A percentile compares a stretch with the other conserved stretches of the same genome.
phyloP scores from a whole-genome alignment of 2,888 invertebrate genomes.

The Ecliptopera silaceata region DNA sequence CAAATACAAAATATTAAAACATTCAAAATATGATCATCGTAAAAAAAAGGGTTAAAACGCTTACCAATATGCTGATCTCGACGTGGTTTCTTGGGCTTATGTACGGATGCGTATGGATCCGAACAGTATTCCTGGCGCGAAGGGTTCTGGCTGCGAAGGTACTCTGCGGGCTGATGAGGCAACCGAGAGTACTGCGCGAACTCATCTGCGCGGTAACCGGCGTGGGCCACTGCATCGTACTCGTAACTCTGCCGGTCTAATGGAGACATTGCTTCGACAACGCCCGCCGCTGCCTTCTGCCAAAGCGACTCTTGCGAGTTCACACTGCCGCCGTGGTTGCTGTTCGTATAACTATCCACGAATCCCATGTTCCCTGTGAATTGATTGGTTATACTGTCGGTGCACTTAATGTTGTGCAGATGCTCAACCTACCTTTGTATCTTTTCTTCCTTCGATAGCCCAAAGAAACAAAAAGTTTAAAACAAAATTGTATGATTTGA shows the following conservation, averaged over 20 bases:
- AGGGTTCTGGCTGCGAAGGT: slow-evolving; percentile 89
- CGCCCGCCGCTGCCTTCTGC: slow-evolving; percentile 95
- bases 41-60: not conserved
- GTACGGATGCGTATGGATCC: slow-evolving; percentile 94
- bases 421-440: not conserved
- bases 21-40: no score
- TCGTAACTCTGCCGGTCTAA: slow-evolving; percentile 87
- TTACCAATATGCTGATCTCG: slow-evolving; percentile 94
- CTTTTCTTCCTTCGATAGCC: not conserved
- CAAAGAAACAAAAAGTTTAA: not conserved
- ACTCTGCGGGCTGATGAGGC: slow-evolving; percentile 87
- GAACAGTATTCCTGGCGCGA: slow-evolving; percentile 94
- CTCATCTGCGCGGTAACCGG: slow-evolving; percentile 87
- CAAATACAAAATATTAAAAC: no score
- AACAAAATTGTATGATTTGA: not conserved
- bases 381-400: not conserved
- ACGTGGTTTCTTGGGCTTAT: slow-evolving; percentile 92
- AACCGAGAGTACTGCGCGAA: slow-evolving; percentile 93
- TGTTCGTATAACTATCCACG: slow-evolving; percentile 95
- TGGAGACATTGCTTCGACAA: slow-evolving; percentile 82
- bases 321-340: slow-evolving; percentile 97
- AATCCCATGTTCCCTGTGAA: slow-evolving; percentile 88
- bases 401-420: not conserved
- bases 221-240: slow-evolving; percentile 89
- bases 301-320: slow-evolving; percentile 97